Conservation (phyloP, 2,113 vertebrate species). For the Sialia sialis region DNA sequence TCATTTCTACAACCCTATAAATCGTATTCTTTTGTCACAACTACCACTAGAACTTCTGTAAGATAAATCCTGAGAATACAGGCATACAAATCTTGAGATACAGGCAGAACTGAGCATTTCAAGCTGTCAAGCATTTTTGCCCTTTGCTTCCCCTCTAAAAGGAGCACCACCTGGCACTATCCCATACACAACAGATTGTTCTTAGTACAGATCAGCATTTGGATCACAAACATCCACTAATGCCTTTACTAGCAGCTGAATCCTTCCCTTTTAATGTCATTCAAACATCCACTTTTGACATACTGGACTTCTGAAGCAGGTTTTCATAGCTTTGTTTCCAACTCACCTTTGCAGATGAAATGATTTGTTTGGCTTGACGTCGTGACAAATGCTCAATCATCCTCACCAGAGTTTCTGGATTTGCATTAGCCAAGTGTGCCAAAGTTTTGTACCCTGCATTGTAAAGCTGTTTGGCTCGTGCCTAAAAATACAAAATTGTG, state of each 20-base stretch:
- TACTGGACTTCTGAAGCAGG: background rate
- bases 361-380: conserved; percentile 84
- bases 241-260: background rate
- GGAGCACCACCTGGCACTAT: background rate
- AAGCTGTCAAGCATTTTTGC: background rate
- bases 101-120: background rate
- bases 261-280: background rate
- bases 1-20: background rate
- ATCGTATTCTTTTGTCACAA: background rate
- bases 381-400: conserved; percentile 80
- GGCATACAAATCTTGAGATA: background rate
- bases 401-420: conserved; percentile 77
- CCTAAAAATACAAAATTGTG: conserved; percentile 65
- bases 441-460: conserved; percentile 86
- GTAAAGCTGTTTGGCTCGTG: conserved; percentile 90
- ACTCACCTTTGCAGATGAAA: conserved; percentile 90
- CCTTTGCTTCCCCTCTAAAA: background rate
- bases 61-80: background rate
- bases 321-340: background rate
- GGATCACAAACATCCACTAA: background rate
- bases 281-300: background rate
- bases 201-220: background rate
- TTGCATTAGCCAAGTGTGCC: conserved; percentile 85
- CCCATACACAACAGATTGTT: background rate
- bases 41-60: background rate